These are phyloP conservation scores for Crossoptilon crossoptilon DNA, from an alignment of 2,797 vertebrate genomes.

Conservation along the genomic window DNA sequence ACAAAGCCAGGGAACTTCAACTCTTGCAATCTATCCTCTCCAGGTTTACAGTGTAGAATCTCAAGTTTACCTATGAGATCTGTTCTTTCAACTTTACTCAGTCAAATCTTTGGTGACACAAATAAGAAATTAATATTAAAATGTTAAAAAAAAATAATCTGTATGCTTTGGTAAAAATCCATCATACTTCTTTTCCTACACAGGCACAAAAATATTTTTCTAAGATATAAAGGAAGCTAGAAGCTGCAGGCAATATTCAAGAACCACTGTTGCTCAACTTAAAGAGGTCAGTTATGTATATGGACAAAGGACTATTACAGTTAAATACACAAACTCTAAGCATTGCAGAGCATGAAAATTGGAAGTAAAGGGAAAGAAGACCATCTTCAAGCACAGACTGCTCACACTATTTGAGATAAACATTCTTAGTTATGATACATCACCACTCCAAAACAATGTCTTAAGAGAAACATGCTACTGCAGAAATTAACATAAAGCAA, in stretches of 20 bases:
- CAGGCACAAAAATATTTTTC: not conserved
- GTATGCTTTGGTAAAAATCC: not conserved
- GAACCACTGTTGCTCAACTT: not conserved
- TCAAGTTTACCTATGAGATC: not conserved
- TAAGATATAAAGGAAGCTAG: not conserved
- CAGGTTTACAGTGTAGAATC: not conserved
- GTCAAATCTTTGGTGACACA: not conserved
- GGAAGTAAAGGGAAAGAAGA: not conserved
- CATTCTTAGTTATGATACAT: not conserved
- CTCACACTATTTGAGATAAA: not conserved
- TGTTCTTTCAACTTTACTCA: not conserved
- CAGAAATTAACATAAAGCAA: not conserved
- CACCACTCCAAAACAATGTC: not conserved
- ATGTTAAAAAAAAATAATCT: not conserved
- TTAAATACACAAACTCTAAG: not conserved
- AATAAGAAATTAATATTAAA: not conserved
- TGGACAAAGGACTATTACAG: not conserved
- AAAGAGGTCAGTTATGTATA: not conserved
- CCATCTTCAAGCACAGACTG: not conserved
- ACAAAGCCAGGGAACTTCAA: not conserved
- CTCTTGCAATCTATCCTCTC: not conserved
- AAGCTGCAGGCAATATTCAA: not conserved
- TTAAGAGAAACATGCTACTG: not conserved
- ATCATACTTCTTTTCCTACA: not conserved
- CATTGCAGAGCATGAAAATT: not conserved